Percentiles rank a stretch among this genome's conserved stretches.
Evolutionary conservation across 1,140 invertebrate genomes (phyloP).

Genomic region (Pygmarrhopalites habei): DNA sequence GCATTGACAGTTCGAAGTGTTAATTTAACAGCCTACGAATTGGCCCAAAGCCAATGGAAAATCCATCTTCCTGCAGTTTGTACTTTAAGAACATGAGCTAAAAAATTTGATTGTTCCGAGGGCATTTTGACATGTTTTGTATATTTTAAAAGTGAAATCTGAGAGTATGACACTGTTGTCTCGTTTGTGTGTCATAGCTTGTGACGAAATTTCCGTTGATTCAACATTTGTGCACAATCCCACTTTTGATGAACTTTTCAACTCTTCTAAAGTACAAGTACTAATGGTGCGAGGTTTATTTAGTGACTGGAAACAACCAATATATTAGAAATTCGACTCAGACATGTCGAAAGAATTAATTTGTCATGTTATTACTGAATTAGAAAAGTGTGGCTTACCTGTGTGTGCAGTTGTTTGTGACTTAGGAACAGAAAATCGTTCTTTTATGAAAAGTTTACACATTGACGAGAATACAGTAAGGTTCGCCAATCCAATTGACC

Average conservation of each 20-base stretch:
- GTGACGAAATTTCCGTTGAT: constrained; percentile 22
- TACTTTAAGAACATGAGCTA: constrained; percentile 1
- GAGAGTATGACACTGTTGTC: background rate
- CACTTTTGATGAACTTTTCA: constrained; percentile 5
- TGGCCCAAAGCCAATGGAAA: background rate
- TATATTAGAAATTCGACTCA: constrained; percentile 34
- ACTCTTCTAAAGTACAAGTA: constrained; percentile 26
- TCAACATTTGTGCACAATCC: constrained; percentile 1
- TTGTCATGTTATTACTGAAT: constrained; percentile 7
- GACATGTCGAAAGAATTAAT: constrained; percentile 25
- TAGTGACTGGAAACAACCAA: constrained; percentile 33
- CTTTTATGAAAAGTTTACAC: background rate
- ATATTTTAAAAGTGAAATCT: background rate
- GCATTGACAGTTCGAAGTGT: constrained; percentile 8
- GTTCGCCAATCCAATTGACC: constrained; percentile 14
- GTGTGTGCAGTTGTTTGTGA: constrained; percentile 25
- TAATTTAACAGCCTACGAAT: constrained; percentile 11
- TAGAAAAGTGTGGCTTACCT: constrained; percentile 20
- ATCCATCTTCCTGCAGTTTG: constrained; percentile 1
- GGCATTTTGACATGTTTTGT: constrained; percentile 11
- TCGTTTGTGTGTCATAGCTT: constrained; percentile 2
- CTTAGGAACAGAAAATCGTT: constrained; percentile 10
- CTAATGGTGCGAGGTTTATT: constrained; percentile 29
- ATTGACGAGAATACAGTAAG: background rate
- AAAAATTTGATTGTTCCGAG: constrained; percentile 1